A percentile compares a stretch with the other conserved stretches of the same genome.
Evolutionary conservation across 2,113 vertebrate species (phyloP).

Genomic region (Aphelocoma coerulescens): DNA sequence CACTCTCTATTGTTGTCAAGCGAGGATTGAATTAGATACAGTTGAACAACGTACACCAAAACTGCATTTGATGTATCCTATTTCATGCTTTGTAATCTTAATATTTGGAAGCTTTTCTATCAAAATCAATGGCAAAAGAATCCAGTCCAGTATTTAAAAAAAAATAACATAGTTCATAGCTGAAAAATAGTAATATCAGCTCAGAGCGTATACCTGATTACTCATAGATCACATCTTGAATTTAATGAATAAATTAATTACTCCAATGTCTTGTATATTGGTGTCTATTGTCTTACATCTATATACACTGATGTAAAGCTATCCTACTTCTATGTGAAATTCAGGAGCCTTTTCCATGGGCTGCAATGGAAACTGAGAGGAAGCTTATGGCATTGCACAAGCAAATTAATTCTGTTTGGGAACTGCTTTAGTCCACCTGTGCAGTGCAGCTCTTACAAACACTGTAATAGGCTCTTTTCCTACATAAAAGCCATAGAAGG

Average conservation of each 20-base stretch:
- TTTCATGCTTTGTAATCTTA: neutral
- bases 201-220: neutral
- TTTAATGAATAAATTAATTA: neutral
- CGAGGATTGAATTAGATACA: neutral
- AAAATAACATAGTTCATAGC: neutral
- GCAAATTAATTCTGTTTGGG: neutral
- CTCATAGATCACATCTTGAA: neutral
- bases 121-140: neutral
- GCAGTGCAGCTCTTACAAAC: neutral
- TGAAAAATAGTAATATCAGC: neutral
- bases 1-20: neutral
- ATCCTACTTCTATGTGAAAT: neutral
- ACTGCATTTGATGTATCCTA: neutral
- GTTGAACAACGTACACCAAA: neutral
- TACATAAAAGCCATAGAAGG: neutral
- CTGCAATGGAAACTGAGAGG: neutral
- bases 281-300: neutral
- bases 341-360: neutral
- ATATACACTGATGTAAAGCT: neutral
- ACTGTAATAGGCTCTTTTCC: neutral
- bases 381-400: accelerated
- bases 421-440: neutral
- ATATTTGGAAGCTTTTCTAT: neutral
- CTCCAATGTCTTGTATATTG: neutral
- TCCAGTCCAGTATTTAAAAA: neutral